Conservation (phyloP, 2,113 vertebrate genomes). For the Rhinopomastus cyanomelas region DNA sequence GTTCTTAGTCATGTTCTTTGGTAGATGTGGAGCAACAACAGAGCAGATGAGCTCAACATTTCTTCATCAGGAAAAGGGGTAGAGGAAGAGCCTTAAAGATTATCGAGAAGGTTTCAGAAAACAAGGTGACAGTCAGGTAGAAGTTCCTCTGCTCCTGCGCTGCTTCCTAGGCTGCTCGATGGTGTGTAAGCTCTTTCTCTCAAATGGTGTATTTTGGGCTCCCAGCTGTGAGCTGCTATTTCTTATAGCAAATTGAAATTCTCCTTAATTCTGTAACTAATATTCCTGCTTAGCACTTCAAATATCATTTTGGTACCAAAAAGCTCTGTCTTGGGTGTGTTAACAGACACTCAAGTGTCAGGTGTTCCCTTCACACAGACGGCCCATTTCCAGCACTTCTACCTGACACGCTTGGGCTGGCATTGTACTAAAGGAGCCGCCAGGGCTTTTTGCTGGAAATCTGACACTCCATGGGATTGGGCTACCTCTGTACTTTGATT, state of each 20-base stretch:
- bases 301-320: neutral
- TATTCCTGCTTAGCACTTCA: neutral
- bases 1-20: neutral
- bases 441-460: neutral
- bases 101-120: neutral
- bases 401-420: neutral
- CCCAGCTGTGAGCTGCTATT: neutral
- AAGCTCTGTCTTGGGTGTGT: neutral
- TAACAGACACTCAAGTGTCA: accelerated
- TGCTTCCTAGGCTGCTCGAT: neutral
- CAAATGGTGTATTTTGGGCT: neutral
- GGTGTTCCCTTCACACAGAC: neutral
- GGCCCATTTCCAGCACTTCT: neutral
- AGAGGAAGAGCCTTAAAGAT: neutral
- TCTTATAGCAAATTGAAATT: neutral
- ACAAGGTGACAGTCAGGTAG: neutral
- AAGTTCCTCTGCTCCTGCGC: neutral
- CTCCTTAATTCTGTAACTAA: neutral
- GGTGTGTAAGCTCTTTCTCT: neutral
- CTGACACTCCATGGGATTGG: neutral
- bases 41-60: neutral
- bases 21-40: neutral
- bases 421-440: accelerated
- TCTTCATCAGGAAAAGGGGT: neutral
- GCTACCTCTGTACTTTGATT: neutral